Base-by-base conservation (phyloP, 2,888 invertebrate genomes). In the Chloroclysta siterata region DNA sequence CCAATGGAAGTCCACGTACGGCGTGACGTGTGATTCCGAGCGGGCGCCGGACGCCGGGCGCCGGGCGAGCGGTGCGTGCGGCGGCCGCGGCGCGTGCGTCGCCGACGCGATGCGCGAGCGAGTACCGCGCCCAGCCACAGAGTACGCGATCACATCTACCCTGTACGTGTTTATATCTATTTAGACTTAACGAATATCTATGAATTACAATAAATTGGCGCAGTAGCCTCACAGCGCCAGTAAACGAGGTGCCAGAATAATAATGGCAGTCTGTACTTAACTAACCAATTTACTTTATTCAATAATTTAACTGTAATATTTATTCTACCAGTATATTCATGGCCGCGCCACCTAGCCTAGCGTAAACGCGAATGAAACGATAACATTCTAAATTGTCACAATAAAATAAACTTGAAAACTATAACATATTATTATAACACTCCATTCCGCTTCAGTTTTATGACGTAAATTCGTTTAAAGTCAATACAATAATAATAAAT, bases 91-190 rank as follows among this genome's bases (percentile, higher is more conserved):
- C 22, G 22, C 22, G n/a, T n/a, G n/a, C n/a, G n/a, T n/a, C n/a
- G n/a, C n/a, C n/a, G n/a, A n/a, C n/a, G n/a, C n/a, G n/a, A 22
- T 22, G 22, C 22, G 22, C 73, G 64, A 60, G 80, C 83, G 83
- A 82, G 83, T 78, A 81, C 77, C 81, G 74, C 84, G 76, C 83
- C 86, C 89, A 87, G 89, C 79, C 78, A 90, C 91, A 91, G 90
- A 88, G 90, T 89, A 88, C 87, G 87, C 84, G 87, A 81, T 82
- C 83, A 88, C 88, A 89, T 87, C 93, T 93, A 93, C 93, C 93
- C 93, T 93, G 93, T 92, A 92, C 91, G 89, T 87, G 87, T 85
- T 89, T 85, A 87, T 89, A 87, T 81, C 88, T 89, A 88, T 87
- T 68, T 84, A 88, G 85, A 85, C 84, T 84, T 84, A 89, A 88